phyloP scores from a whole-genome alignment of 2,113 vertebrate species.

The Corapipo altera region DNA sequence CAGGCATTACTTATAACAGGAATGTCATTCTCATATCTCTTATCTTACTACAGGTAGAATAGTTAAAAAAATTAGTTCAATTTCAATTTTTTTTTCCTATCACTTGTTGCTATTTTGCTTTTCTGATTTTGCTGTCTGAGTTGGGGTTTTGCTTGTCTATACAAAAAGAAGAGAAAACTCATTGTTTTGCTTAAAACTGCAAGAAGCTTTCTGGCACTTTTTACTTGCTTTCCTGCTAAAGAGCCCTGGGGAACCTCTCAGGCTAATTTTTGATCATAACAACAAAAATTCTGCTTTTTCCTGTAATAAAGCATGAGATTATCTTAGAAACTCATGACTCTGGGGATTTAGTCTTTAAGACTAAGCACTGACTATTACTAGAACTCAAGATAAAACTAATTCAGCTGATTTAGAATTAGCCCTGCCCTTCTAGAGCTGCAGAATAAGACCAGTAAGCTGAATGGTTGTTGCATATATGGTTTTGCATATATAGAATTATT shows the following conservation, averaged over 20 bases:
- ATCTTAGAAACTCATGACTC: not conserved
- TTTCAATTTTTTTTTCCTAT: not conserved
- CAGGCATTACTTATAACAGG: not conserved
- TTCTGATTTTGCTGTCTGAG: not conserved
- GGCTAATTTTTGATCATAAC: constrained; percentile 14
- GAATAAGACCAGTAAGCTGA: not conserved
- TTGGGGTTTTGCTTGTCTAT: not conserved
- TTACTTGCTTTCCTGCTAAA: not conserved
- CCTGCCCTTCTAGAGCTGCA: not conserved
- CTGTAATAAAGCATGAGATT: constrained; percentile 22
- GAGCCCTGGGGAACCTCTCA: not conserved
- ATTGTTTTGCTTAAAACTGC: not conserved
- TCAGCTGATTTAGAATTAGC: constrained; percentile 4
- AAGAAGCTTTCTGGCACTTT: not conserved
- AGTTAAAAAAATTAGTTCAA: not conserved
- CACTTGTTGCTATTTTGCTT: not conserved
- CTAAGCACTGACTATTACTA: constrained; percentile 17
- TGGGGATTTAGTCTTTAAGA: not conserved
- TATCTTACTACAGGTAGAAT: not conserved
- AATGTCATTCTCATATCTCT: not conserved
- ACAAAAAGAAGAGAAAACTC: not conserved
- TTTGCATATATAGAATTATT: not conserved
- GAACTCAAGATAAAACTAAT: constrained; percentile 21
- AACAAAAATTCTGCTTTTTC: not conserved
- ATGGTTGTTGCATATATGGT: not conserved